Evolutionary conservation across 2,888 invertebrate species (phyloP).

Genomic region (Ethmia dodecea): DNA sequence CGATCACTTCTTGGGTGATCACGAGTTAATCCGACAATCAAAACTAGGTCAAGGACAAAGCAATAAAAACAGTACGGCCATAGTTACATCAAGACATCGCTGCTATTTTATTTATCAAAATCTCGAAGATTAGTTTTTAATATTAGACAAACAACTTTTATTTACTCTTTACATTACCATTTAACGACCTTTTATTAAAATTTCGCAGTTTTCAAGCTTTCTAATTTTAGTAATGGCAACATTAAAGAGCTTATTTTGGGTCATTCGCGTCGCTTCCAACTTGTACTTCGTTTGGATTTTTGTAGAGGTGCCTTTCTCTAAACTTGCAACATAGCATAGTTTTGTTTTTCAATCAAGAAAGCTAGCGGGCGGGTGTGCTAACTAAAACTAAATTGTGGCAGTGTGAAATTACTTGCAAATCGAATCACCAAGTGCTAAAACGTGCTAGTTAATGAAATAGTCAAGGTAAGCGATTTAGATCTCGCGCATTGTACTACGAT

Average conservation of each 20-base stretch:
- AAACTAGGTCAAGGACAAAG: slow-evolving; percentile 53
- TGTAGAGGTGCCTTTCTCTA: slow-evolving; percentile 76
- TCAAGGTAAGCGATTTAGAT: slow-evolving; percentile 62
- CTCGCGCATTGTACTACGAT: slow-evolving; percentile 40
- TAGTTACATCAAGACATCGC: neutral
- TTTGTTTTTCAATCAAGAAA: slow-evolving; percentile 73
- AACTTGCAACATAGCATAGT: slow-evolving; percentile 74
- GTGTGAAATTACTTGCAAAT: slow-evolving; percentile 39
- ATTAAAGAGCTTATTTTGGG: slow-evolving; percentile 75
- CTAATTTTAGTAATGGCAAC: slow-evolving; percentile 55
- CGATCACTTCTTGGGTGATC: no score
- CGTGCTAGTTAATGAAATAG: slow-evolving; percentile 67
- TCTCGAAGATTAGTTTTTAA: no score
- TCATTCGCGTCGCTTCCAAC: slow-evolving; percentile 70
- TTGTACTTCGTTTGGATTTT: slow-evolving; percentile 70
- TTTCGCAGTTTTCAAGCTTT: slow-evolving; percentile 50
- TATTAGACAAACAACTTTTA: no score
- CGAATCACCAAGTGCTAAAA: slow-evolving; percentile 40
- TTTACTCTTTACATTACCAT: no score
- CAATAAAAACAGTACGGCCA: neutral
- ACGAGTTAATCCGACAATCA: slow-evolving; percentile 36
- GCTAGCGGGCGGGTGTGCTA: slow-evolving; percentile 75
- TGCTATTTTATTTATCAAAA: neutral
- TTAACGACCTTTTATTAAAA: no score
- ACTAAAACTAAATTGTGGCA: slow-evolving; percentile 40